Conservation (phyloP, 2,113 vertebrate genomes). For the Bufo bufo region DNA sequence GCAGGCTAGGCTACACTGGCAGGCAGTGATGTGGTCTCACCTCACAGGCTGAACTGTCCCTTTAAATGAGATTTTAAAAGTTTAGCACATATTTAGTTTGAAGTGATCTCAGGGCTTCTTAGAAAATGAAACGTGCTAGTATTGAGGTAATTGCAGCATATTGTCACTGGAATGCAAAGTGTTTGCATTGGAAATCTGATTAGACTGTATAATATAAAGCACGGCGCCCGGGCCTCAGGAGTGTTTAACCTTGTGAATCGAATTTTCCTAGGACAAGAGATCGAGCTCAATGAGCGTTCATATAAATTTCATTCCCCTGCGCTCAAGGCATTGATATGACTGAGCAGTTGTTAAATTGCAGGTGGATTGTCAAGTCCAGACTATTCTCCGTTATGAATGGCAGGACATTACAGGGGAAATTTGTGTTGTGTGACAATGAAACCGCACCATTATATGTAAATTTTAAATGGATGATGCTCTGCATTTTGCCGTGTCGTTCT, state of each 20-base stretch:
- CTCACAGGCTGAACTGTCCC: background rate
- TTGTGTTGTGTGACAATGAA: constrained; percentile 2
- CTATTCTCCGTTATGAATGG: constrained; percentile 41
- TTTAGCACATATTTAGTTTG: background rate
- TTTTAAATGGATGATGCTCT: background rate
- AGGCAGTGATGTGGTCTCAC: too few relatives aligned
- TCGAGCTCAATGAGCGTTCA: constrained; percentile 23
- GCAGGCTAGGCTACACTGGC: too few relatives aligned
- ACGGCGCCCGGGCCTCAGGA: constrained; percentile 5
- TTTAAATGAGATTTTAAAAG: background rate
- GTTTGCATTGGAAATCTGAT: constrained; percentile 25
- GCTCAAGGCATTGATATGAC: constrained; percentile 24
- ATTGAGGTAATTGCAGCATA: background rate
- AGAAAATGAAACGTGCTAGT: background rate
- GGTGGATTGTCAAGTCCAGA: constrained; percentile 43
- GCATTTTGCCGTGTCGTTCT: background rate
- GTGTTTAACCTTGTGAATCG: constrained; percentile 48
- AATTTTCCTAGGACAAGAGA: constrained; percentile 49
- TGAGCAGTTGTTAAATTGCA: constrained; percentile 53
- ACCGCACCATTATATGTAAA: background rate
- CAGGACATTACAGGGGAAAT: constrained; percentile 19
- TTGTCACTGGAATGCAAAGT: constrained; percentile 32
- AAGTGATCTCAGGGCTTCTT: constrained; percentile 15
- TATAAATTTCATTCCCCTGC: constrained; percentile 39
- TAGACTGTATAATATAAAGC: constrained; percentile 7